Percentiles rank a stretch among this genome's conserved stretches.
Conservation (phyloP, 2,888 invertebrate species). For the Dryomyza anilis region DNA sequence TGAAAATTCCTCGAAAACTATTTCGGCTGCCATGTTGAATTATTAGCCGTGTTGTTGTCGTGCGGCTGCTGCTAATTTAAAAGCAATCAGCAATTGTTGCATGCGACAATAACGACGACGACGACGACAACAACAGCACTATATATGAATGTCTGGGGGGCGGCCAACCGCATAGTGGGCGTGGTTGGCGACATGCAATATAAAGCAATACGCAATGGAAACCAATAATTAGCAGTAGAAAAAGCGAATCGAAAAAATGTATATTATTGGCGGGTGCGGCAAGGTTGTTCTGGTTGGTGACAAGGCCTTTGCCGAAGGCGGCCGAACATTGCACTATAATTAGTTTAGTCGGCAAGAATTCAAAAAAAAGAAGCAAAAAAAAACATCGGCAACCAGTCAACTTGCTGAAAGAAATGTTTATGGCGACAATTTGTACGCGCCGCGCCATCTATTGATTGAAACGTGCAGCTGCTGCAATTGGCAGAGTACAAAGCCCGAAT, state of each 20-base stretch:
- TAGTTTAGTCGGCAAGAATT: not conserved
- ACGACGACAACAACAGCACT: not conserved
- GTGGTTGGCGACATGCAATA: slow-evolving; percentile 1
- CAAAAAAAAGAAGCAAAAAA: not conserved
- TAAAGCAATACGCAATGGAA: slow-evolving; percentile 19
- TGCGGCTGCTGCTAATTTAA: slow-evolving; percentile 34
- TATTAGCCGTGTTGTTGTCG: slow-evolving; percentile 15
- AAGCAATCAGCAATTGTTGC: slow-evolving; percentile 39
- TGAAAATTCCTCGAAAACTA: not conserved
- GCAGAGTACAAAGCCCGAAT: not conserved
- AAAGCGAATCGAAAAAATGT: not conserved
- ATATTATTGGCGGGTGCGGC: not conserved
- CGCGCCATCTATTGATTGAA: not conserved
- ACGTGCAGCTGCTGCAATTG: not conserved
- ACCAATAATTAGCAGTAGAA: slow-evolving; percentile 9
- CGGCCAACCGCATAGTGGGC: not conserved
- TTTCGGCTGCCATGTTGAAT: slow-evolving; percentile 24
- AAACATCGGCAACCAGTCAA: not conserved
- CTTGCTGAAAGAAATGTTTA: slow-evolving; percentile 7
- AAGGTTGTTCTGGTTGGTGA: not conserved
- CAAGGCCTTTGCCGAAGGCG: not conserved
- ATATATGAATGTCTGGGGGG: too few species aligned
- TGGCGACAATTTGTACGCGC: slow-evolving; percentile 2
- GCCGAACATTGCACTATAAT: slow-evolving; percentile 14
- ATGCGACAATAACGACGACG: slow-evolving; percentile 31